Evolutionary conservation across 2,797 vertebrate genomes (phyloP), one percentile per base, ranked within the genome.

Genomic region (Eurystomus glaucurus): DNA sequence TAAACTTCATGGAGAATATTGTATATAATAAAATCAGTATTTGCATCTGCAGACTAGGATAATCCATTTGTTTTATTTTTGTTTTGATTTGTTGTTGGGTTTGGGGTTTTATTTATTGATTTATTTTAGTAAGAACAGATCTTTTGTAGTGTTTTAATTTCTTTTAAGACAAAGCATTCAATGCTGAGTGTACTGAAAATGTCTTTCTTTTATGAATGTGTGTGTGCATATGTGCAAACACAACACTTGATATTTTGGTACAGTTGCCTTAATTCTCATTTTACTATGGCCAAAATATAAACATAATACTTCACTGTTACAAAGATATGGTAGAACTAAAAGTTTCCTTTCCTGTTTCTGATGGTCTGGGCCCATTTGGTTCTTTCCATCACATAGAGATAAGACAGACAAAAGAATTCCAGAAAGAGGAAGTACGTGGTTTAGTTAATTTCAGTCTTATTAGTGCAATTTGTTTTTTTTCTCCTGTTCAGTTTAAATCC

Each of bases 131-230:
- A 45, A 75, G 3, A 58, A 22, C 25, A 68, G 16, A 28, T 2
- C 2, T 58, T 66, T 35, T 81, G 5, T 16, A 19, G 2, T 39
- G 5, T 64, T 66, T 57, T 33, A 7, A 57, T 76, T 80, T 66
- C 11, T 55, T 54, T 72, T 20, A 54, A 58, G 22, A 31, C 4
- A 72, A n/a, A n/a, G n/a, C n/a, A 35, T 57, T 77, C 37, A 58
- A 4, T 54, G 22, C 9, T 57, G 22, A 2, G 0, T 46, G 8
- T 70, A 46, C 41, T 22, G 20, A 75, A 72, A 60, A 65, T 10
- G 1, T 45, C 1, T 29, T 39, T 45, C 8, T 48, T 52, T 4
- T 41, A 10, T 48, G 6, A n/a, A n/a, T 50, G 8, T 29, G 4
- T 19, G 5, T 31, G 33, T 13, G 15, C 5, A 4, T 28, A 3